Base-by-base conservation (phyloP, 2,797 vertebrate species). In the Phaenicophaeus curvirostris region DNA sequence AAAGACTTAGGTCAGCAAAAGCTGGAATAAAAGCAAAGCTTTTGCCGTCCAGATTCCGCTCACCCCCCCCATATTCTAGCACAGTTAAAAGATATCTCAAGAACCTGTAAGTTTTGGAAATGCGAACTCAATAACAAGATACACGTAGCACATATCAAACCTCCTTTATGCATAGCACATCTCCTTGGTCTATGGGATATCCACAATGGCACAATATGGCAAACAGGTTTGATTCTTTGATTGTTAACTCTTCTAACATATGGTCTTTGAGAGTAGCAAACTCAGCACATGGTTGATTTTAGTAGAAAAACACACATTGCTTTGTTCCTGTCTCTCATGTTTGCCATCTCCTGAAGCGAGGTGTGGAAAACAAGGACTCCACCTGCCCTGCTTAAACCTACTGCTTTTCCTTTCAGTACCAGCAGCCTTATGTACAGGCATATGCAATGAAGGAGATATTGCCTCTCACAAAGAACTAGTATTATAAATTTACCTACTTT, bases 341-440 rank as follows among this genome's bases (percentile, higher is more conserved):
- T 93, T 37, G 5, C 11, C 10, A 25, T 8, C 6, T 54, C 15
- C 30, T 69, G 65, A 69, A 55, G 30, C 3, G n/a, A 80, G 62
- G 3, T 15, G 5, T 39, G 13, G 9, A 27, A 11, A 58, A 15
- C 17, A 75, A 72, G 42, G 6, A 4, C 62, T 48, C 5, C 13
- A 3, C 7, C 27, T 44, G 17, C 6, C 11, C 31, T 85, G 16
- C 24, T 82, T 51, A 68, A 84, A 42, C 10, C 9, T 46, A 13
- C 6, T 35, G 8, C 1, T 63, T 66, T 66, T 30, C 7, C 23
- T 7, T 3, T 61, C 42, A 30, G 5, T 50, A 44, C 12, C 27
- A 59, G 12, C 25, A 92, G 13, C 4, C 7, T 79, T 39, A 23
- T 0, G 0, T 21, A 39, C 5, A 62, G 14, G 3, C 3, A 15